Percentiles rank a stretch among this genome's conserved stretches.
Conservation (phyloP, 2,113 vertebrate genomes). For the Bufo bufo region DNA sequence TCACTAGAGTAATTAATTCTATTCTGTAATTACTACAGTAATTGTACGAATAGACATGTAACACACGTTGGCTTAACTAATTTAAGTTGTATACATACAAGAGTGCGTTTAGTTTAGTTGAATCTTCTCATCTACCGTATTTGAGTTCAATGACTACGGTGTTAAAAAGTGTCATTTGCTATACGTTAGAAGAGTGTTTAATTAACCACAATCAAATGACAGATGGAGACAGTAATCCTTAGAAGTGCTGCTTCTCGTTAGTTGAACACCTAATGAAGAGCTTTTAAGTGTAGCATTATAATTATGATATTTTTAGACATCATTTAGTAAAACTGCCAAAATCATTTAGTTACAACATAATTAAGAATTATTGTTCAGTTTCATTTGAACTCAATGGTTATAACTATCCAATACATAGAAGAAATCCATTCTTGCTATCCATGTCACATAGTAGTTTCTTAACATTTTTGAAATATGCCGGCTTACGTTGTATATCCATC, state of each 20-base stretch:
- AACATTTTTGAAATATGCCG: background rate
- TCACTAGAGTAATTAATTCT: background rate
- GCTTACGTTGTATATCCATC: background rate
- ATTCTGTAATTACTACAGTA: background rate
- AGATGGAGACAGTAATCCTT: background rate
- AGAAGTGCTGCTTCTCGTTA: background rate
- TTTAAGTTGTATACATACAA: background rate
- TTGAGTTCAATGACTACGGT: background rate
- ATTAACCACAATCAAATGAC: conserved; percentile 14
- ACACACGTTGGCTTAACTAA: background rate
- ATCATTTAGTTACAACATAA: background rate
- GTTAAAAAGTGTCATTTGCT: background rate
- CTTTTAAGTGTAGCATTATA: background rate
- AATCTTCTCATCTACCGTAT: background rate
- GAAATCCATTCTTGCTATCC: background rate
- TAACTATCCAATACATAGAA: background rate
- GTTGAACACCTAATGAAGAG: conserved; percentile 5
- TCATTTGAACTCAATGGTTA: background rate
- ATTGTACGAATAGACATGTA: background rate
- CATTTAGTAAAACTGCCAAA: background rate
- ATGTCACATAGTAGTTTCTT: background rate
- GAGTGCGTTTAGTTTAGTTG: background rate
- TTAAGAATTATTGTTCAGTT: background rate
- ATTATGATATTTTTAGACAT: background rate
- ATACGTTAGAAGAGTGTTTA: background rate